Evolutionary conservation across 2,797 vertebrate genomes (phyloP), one percentile per base, ranked within the genome.

Genomic region (Valencia hispanica): DNA sequence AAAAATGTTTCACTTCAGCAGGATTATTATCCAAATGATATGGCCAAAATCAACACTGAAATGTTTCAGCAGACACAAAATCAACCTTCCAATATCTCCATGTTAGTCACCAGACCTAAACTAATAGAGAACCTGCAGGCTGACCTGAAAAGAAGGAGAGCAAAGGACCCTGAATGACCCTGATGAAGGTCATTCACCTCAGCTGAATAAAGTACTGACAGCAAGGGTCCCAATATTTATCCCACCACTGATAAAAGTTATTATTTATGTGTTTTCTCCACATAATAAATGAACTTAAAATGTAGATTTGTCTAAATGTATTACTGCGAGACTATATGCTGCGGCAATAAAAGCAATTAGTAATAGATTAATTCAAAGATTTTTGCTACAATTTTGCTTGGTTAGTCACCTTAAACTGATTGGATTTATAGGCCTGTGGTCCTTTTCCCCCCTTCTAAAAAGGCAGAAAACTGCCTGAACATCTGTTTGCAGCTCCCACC

Each of bases 401-500:
- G 22, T 53, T 72, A 32, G 15, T 41, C 70, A 78, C 53, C 18
- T 32, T 27, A 55, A 68, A 50, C 71, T 69, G 30, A 63, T 43
- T 74, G 45, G 68, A 80, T 80, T 80, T 74, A 53, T 63, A 70
- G 77, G 68, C 73, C 76, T 53, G 48, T 59, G 68, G 79, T 82
- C 45, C 66, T 39, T 63, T 80, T 47, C 70, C 15, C 32, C 63
- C 14, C 77, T 41, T 73, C n/a, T n/a, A n/a, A 53, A 47, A 68
- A 10, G 75, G 43, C 63, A 89, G 81, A 82, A 74, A 80, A 74
- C 25, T 22, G 43, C 41, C 70, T 70, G 85, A 86, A 93, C 92
- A 93, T 88, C 91, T 93, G 92, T 90, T 92, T 84, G 63, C 79
- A 72, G 82, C 81, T 94, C 91, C 90, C 91, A 91, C 91, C 87